Conservation (phyloP, 2,888 invertebrate species). For the Ectemnius continuus region DNA sequence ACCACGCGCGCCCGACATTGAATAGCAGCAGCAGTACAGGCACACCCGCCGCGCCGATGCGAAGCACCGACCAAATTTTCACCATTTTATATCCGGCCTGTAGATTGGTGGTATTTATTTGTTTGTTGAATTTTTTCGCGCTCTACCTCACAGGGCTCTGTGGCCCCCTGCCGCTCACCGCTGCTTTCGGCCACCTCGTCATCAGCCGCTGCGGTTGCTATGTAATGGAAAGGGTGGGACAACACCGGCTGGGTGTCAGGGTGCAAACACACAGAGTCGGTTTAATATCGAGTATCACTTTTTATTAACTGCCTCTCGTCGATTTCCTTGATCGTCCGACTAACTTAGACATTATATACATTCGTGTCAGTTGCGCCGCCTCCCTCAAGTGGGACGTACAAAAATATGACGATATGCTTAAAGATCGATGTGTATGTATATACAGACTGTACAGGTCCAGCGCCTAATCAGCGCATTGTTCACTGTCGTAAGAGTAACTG, state of each 20-base stretch:
- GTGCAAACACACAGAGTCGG: slow-evolving; percentile 12
- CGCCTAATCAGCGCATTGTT: slow-evolving; percentile 31
- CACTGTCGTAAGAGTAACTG: slow-evolving; percentile 26
- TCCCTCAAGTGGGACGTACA: slow-evolving; percentile 68
- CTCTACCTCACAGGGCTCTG: not conserved
- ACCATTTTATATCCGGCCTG: slow-evolving; percentile 10
- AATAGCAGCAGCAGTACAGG: not conserved
- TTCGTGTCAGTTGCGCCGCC: slow-evolving; percentile 35
- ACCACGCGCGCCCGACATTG: slow-evolving; percentile 10
- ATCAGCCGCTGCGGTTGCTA: no score
- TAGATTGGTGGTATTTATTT: not conserved
- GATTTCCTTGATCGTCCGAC: slow-evolving; percentile 38
- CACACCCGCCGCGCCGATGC: not conserved
- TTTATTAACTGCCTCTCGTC: slow-evolving; percentile 55
- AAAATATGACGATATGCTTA: slow-evolving; percentile 75
- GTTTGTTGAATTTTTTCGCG: not conserved
- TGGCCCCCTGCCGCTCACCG: no score
- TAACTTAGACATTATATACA: slow-evolving; percentile 65
- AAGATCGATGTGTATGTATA: slow-evolving; percentile 46
- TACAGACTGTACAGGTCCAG: slow-evolving; percentile 59
- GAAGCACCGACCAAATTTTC: slow-evolving; percentile 27
- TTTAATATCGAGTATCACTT: slow-evolving; percentile 47
- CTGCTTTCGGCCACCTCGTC: no score
- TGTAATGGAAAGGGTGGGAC: no score
- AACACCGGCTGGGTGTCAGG: not conserved